Evolutionary conservation across 2,888 invertebrate species (phyloP), one percentile per base, ranked within the genome.

Genomic region (Pycnomerus fuliginosus): DNA sequence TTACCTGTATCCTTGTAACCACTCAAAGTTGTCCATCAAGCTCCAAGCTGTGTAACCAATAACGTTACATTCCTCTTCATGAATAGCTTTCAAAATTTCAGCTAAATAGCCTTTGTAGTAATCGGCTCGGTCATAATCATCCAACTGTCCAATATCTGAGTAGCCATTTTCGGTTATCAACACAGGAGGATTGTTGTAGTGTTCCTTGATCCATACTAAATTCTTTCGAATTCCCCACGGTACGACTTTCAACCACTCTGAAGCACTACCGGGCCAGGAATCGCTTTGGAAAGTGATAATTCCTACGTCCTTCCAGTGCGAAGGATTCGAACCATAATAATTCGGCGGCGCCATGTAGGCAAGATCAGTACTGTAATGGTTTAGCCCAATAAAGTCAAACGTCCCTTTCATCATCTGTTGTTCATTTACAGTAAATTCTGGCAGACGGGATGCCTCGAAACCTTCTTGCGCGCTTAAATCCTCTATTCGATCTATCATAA

Each of bases 301-400:
- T 4, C 30, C 17, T 7, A 39, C 20, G 29, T 53, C 52, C 7
- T 31, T 38, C 4, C 16, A 12, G 12, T 20, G 15, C 1, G 23
- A 10, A 10, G 35, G 28, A 11, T 32, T 16, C 7, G 12, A 15
- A 10, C 25, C 25, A 3, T 8, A 4, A 10, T 12, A 8, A 3
- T 25, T 12, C 10, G 5, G n/a, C n/a, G n/a, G 10, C 10, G 25
- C 25, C 25, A 4, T 10, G 25, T 25, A 25, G 10, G 11, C 25
- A 8, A 10, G 8, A 12, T 25, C 11, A 8, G 82, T 76, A 0
- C 86, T 83, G 64, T 90, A 91, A 43, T 84, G 80, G 64, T 90
- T 90, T 11, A 90, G 64, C 1, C 86, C 87, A 35, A 90, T 73
- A 68, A 84, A 87, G 63, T 91, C 89, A 1, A 76, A 75, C 0